Evolutionary conservation across 2,797 vertebrate species (phyloP).

Genomic region (Lepus oiostolus): DNA sequence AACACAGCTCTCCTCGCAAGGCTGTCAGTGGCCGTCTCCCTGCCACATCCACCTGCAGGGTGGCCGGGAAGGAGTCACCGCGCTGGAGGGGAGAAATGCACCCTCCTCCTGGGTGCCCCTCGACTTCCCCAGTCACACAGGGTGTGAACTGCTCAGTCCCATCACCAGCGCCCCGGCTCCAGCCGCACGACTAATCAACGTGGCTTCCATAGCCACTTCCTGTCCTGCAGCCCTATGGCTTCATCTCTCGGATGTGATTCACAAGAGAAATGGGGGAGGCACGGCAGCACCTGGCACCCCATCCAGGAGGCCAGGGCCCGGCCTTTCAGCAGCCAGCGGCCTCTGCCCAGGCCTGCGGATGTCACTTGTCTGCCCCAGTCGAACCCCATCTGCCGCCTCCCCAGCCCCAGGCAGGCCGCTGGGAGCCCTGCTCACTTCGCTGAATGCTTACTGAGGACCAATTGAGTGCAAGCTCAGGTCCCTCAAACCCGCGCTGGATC

Average conservation of each 20-base stretch:
- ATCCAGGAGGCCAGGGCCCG: not conserved
- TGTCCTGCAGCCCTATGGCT: not conserved
- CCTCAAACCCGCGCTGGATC: not conserved
- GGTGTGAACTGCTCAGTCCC: no score
- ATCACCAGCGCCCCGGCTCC: not conserved
- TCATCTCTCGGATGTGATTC: not conserved
- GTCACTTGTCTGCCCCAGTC: not conserved
- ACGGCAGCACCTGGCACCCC: not conserved
- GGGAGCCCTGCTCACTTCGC: not conserved
- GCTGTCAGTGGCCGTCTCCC: not conserved
- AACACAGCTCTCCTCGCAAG: not conserved
- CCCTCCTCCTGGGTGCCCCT: not conserved
- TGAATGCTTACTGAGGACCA: not conserved
- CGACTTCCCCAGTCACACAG: not conserved
- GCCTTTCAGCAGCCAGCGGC: not conserved
- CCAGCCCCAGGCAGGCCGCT: not conserved
- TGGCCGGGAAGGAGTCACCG: not conserved
- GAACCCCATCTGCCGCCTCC: not conserved
- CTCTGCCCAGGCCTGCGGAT: not conserved
- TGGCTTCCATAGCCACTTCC: not conserved
- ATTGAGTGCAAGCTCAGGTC: not conserved
- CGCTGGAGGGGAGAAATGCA: not conserved
- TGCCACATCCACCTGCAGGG: not conserved
- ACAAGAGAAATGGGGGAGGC: fast-evolving
- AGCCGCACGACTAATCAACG: not conserved